Conservation (phyloP, 2,888 invertebrate species). For the Athalia rosae region DNA sequence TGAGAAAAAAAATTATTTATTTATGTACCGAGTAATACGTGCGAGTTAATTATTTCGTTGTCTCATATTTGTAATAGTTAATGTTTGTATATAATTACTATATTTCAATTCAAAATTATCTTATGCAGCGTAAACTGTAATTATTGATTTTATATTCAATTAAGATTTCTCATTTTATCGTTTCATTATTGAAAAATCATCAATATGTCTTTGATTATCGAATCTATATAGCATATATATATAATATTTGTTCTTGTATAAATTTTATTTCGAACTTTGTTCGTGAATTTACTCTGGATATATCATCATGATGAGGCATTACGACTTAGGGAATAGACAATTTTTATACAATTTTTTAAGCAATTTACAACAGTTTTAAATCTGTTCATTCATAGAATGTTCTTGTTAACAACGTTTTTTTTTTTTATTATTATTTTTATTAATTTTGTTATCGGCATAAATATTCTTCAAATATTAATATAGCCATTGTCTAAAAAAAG, state of each 20-base stretch:
- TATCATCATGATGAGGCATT: constrained; percentile 55
- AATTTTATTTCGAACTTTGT: not conserved
- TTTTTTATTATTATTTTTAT: no score
- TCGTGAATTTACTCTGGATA: not conserved
- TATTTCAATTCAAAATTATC: not conserved
- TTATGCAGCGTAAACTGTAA: not conserved
- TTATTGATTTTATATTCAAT: not conserved
- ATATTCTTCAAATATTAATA: constrained; percentile 39
- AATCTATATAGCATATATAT: not conserved
- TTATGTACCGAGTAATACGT: not conserved
- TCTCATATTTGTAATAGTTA: no score
- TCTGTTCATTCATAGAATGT: constrained; percentile 54
- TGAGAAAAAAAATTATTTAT: constrained; percentile 2
- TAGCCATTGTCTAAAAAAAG: constrained; percentile 19
- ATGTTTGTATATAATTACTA: not conserved
- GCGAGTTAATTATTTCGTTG: not conserved
- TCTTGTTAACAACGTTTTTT: constrained; percentile 52
- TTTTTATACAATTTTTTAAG: constrained; percentile 64
- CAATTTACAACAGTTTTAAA: constrained; percentile 56
- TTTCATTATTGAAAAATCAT: no score
- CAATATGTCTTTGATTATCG: not conserved
- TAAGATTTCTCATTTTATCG: not conserved
- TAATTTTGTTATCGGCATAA: constrained; percentile 50
- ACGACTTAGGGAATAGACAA: constrained; percentile 56
- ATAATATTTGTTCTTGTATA: not conserved